Conservation (phyloP, 2,888 invertebrate species). For the Cremastobaeus sp. region DNA sequence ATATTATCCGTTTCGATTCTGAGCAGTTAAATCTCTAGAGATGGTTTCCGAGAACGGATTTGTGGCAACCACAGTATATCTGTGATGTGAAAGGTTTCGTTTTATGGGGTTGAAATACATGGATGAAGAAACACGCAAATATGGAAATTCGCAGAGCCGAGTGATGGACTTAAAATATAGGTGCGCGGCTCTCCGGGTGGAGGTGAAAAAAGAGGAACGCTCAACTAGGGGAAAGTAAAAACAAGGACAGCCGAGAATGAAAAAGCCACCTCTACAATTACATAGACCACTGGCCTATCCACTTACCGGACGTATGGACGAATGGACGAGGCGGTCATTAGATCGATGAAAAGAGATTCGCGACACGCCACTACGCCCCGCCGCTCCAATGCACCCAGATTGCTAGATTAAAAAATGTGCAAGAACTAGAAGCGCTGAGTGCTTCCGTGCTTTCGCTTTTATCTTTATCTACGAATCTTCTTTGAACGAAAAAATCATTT, state of each 20-base stretch:
- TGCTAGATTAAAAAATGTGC: conserved; percentile 52
- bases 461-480: conserved; percentile 38
- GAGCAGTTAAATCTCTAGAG: conserved; percentile 54
- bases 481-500: conserved; percentile 50
- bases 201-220: conserved; percentile 30
- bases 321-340: conserved; percentile 71
- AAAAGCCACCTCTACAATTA: conserved; percentile 46
- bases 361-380: conserved; percentile 68
- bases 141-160: conserved; percentile 48
- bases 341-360: conserved; percentile 75
- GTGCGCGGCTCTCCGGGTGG: conserved; percentile 19
- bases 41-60: conserved; percentile 50
- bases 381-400: conserved; percentile 46
- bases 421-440: conserved; percentile 36
- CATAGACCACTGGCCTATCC: conserved; percentile 62
- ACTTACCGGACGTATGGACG: conserved; percentile 64
- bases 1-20: conserved; percentile 46
- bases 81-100: conserved; percentile 57
- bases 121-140: conserved; percentile 58
- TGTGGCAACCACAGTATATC: conserved; percentile 37
- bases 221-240: not conserved
- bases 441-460: conserved; percentile 41
- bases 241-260: conserved; percentile 21
- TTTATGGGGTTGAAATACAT: conserved; percentile 57
- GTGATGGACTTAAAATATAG: conserved; percentile 36